Evolutionary conservation across 2,888 invertebrate species (phyloP).

Genomic region (Lomographa bimaculata): DNA sequence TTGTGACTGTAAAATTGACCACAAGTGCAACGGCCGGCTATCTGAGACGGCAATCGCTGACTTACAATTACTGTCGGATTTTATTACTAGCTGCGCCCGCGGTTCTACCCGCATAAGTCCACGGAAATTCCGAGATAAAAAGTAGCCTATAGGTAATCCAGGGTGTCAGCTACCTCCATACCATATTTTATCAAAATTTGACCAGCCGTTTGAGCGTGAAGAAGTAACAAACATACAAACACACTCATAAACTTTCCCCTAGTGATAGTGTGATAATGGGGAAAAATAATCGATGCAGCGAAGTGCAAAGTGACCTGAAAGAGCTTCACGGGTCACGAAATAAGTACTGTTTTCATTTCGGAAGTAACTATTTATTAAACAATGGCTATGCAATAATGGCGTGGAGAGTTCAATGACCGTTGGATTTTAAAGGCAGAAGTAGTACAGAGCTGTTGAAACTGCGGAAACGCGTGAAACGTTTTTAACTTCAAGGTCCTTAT

Average conservation of each 20-base stretch:
- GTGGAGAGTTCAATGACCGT: conserved; percentile 9
- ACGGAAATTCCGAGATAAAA: too few relatives aligned
- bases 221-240: too few relatives aligned
- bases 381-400: conserved; percentile 11
- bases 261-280: too few relatives aligned
- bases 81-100: too few relatives aligned
- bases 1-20: conserved; percentile 4
- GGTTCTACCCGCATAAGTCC: too few relatives aligned
- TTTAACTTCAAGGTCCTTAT: conserved; percentile 5
- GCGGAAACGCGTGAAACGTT: conserved; percentile 4
- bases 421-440: conserved; percentile 10
- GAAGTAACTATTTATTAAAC: conserved; percentile 3
- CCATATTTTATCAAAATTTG: too few relatives aligned
- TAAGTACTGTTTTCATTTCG: conserved; percentile 1
- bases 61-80: conserved; percentile 2
- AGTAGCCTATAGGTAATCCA: too few relatives aligned
- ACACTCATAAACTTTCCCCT: too few relatives aligned
- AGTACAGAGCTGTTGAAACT: conserved; percentile 6
- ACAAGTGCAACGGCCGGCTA: conserved; percentile 17
- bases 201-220: too few relatives aligned
- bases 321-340: background rate
- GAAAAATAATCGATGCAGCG: too few relatives aligned
- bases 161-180: too few relatives aligned
- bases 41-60: conserved; percentile 12
- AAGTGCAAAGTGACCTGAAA: too few relatives aligned